Evolutionary conservation across 1,140 invertebrate species (phyloP), one percentile per base, ranked within the genome.

Genomic region (Bathynomus jamesi): DNA sequence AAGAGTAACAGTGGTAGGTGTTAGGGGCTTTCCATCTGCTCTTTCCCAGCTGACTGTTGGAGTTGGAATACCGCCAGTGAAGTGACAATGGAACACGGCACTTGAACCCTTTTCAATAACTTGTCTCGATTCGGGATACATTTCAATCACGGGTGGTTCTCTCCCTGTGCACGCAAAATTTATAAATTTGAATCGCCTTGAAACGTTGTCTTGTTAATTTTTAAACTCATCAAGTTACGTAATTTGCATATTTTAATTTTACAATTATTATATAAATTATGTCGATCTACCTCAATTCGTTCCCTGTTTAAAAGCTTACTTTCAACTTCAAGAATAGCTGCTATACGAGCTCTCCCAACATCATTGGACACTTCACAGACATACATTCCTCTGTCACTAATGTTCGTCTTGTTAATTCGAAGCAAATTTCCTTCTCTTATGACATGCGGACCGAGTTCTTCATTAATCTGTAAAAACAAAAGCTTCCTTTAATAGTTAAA

Each of bases 271-370:
- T n/a, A n/a, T n/a, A n/a, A n/a, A n/a, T n/a, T n/a, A n/a, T n/a
- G n/a, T n/a, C n/a, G n/a, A n/a, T n/a, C n/a, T n/a, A n/a, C n/a
- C n/a, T n/a, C n/a, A n/a, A n/a, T n/a, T n/a, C n/a, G n/a, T n/a
- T n/a, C n/a, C n/a, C n/a, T n/a, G n/a, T n/a, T n/a, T n/a, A n/a
- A n/a, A n/a, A 62, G 87, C 90, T 89, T 84, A 92, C 93, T 86
- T 85, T 94, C 93, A 76, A 98, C 89, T 82, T 94, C 91, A 46
- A 97, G 85, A 76, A 87, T 87, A 0, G 89, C 87, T 70, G 88
- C 89, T n/a, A 86, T 86, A 78, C 89, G 87, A 60, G 86, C 84
- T 32, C 85, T 75, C 0, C 85, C 84, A 61, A 80, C 83, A 27
- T 79, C 62, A 78, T 84, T 89, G 28, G 84, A 83, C 2, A 87